phyloP scores from a whole-genome alignment of 2,113 vertebrate species.

The Hystrix cristata region DNA sequence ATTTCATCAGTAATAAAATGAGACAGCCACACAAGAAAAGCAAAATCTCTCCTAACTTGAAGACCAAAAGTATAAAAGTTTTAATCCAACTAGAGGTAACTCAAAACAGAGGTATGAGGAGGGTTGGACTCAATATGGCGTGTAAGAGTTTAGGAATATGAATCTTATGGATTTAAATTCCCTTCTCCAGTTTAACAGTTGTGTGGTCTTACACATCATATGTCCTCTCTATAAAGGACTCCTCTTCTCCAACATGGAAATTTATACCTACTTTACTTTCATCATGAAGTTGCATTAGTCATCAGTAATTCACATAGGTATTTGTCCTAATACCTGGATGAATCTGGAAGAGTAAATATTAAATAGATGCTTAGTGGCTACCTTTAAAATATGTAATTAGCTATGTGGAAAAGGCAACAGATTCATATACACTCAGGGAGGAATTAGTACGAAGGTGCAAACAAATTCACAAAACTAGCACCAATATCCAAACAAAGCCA shows the following conservation, averaged over 20 bases:
- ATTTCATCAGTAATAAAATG: neutral
- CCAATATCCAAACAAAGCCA: neutral
- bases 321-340: neutral
- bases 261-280: neutral
- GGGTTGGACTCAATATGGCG: fast-evolving
- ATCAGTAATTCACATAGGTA: neutral
- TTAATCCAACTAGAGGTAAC: neutral
- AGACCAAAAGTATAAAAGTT: neutral
- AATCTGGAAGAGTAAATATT: neutral
- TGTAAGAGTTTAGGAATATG: neutral
- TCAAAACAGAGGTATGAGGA: neutral
- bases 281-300: neutral
- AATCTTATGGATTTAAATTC: neutral
- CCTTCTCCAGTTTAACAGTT: neutral
- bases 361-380: neutral
- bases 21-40: neutral
- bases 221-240: neutral
- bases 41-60: neutral
- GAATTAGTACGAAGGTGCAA: neutral
- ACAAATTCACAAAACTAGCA: neutral
- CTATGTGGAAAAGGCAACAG: neutral
- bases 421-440: neutral
- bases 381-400: neutral
- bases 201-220: neutral
- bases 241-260: neutral